Evolutionary conservation across 2,113 vertebrate genomes (phyloP), one percentile per base, ranked within the genome.

Genomic region (Oreochromis tanganicae): DNA sequence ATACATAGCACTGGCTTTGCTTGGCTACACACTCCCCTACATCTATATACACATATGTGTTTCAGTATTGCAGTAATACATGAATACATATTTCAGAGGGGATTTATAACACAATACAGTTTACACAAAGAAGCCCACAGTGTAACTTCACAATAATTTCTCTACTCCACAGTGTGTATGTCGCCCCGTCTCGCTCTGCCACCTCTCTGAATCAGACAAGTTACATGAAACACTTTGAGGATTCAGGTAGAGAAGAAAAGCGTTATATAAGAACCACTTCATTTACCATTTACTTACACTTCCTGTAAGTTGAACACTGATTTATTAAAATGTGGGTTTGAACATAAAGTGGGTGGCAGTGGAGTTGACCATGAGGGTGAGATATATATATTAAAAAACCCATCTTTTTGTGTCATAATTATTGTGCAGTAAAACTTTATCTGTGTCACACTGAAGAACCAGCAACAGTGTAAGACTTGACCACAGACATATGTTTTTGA

Each of bases 221-320:
- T 63, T 63, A 34, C 0, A 19, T 34, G 5, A 63, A 61, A 34
- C 29, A 36, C 59, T 36, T 34, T 61, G 16, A 61, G 57, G 57
- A 34, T 63, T 63, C 32, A n/a, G 17, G 32, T 1, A 36, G 17
- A n/a, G 17, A 66, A 66, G 32, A 66, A n/a, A 66, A 66, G 32
- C 0, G 1, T 11, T 12, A 12, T 41, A 36, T 12, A 38, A 38
- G 1, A 38, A 36, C 3, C 17, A n/a, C 4, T 63, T 29, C 29
- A 63, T 63, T 63, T 34, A 63, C 61, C 32, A 1, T 61, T 66
- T 5, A n/a, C 32, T 38, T n/a, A 38, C 1, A 38, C 41, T 27
- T 27, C 16, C 14, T 48, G 14, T 48, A 19, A 27, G 41, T 19
- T 16, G 0, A 29, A 48, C 24, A 0, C n/a, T 41, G 4, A 68